These are phyloP conservation scores for Eudyptes chrysolophus DNA, from an alignment of 2,113 vertebrate genomes.

Conservation along the genomic window DNA sequence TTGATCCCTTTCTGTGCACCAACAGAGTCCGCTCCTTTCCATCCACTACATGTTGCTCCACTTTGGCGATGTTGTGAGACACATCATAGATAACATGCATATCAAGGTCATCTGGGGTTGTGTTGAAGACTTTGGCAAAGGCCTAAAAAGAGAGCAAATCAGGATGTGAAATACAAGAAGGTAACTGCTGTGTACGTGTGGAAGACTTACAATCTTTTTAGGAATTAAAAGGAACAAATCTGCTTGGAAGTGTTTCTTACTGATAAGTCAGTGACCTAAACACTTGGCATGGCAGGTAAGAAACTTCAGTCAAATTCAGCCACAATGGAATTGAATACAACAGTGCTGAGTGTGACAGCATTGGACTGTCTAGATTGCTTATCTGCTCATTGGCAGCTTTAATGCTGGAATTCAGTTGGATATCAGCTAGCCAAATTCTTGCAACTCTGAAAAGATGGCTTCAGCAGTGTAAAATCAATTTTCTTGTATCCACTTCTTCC, in stretches of 20 bases:
- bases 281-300: not conserved
- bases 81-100: slow-evolving; percentile 98
- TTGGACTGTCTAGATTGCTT: not conserved
- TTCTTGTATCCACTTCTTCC: not conserved
- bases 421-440: not conserved
- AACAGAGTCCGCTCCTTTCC: slow-evolving; percentile 90
- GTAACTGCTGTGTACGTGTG: not conserved
- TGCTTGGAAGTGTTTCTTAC: not conserved
- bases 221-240: not conserved
- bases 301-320: not conserved
- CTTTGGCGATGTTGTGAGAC: slow-evolving; percentile 98
- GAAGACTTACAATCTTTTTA: not conserved
- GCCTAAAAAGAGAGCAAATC: slow-evolving; percentile 76
- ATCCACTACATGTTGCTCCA: slow-evolving; percentile 95
- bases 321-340: not conserved
- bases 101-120: slow-evolving; percentile 95
- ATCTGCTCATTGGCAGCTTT: not conserved
- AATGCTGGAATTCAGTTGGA: not conserved
- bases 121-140: slow-evolving; percentile 95
- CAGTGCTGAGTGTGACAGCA: not conserved
- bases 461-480: not conserved
- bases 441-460: not conserved
- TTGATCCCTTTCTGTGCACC: slow-evolving; percentile 95
- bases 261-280: not conserved
- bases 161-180: not conserved